Conservation (phyloP, 2,888 invertebrate species). For the Trichogramma evanescens region DNA sequence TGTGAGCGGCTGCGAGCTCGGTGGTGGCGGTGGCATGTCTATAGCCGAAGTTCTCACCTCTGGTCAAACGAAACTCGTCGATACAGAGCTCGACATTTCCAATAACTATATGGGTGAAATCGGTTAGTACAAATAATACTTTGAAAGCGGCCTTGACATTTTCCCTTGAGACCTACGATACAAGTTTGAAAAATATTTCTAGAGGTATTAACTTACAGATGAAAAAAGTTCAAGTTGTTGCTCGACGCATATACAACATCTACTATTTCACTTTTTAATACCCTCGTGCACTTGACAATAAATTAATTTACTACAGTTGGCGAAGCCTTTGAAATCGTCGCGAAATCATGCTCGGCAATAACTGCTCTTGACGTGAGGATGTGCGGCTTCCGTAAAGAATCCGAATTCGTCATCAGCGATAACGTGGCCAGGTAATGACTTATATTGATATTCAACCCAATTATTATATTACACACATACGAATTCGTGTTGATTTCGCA, state of each 20-base stretch:
- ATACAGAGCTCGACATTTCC: conserved; percentile 31
- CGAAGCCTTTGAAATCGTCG: conserved; percentile 30
- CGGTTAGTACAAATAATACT: conserved; percentile 23
- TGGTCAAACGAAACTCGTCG: conserved; percentile 23
- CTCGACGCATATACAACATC: no score
- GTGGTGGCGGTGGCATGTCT: conserved; percentile 28
- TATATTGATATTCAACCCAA: background rate
- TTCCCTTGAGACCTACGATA: no score
- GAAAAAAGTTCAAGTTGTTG: no score
- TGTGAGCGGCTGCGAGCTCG: conserved; percentile 36
- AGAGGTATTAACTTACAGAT: no score
- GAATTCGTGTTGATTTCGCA: no score
- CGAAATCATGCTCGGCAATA: conserved; percentile 27
- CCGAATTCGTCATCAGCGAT: conserved; percentile 32
- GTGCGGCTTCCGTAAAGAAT: conserved; percentile 38
- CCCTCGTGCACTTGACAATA: no score
- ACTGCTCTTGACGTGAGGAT: conserved; percentile 34
- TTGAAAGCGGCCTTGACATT: no score
- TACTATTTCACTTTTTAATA: no score
- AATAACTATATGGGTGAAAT: conserved; percentile 36
- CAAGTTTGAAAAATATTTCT: no score
- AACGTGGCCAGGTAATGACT: conserved; percentile 30
- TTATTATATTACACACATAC: no score
- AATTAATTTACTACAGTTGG: conserved; percentile 30
- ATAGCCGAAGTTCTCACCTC: conserved; percentile 34